These are phyloP conservation scores for Threskiornis aethiopicus DNA, from an alignment of 2,797 vertebrate species.

Conservation along the genomic window DNA sequence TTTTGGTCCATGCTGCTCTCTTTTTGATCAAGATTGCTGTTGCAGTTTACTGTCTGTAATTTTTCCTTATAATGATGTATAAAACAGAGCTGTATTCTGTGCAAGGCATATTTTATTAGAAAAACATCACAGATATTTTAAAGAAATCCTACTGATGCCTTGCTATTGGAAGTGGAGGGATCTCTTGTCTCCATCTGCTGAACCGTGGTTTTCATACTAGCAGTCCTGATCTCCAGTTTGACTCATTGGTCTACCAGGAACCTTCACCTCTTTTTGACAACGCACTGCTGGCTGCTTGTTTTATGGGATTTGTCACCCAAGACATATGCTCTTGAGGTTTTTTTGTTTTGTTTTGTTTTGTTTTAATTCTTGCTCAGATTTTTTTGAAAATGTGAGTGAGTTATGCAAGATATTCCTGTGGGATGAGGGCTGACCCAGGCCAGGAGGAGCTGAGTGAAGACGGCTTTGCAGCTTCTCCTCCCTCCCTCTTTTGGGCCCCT, in stretches of 20 bases:
- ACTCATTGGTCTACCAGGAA: neutral
- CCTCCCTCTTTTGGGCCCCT: slow-evolving; percentile 38
- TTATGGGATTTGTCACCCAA: neutral
- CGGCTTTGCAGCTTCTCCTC: neutral
- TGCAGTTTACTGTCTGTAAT: neutral
- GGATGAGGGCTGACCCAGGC: neutral
- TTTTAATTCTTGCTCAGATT: neutral
- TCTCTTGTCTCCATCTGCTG: neutral
- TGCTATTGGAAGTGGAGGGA: neutral
- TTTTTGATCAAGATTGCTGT: neutral
- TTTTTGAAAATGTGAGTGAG: neutral
- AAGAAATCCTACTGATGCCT: neutral
- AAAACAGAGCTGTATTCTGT: neutral
- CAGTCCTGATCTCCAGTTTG: neutral
- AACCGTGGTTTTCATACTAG: neutral
- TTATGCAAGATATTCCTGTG: neutral
- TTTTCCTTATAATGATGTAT: neutral
- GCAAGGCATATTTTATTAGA: neutral
- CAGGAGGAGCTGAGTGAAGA: slow-evolving; percentile 20
- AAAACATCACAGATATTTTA: neutral
- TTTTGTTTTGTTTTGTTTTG: neutral
- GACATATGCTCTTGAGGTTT: neutral
- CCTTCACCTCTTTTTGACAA: neutral
- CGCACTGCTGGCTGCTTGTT: neutral
- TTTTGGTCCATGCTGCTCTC: neutral